phyloP scores from a whole-genome alignment of 1,140 invertebrate genomes.

The Lanistes nyassanus region DNA sequence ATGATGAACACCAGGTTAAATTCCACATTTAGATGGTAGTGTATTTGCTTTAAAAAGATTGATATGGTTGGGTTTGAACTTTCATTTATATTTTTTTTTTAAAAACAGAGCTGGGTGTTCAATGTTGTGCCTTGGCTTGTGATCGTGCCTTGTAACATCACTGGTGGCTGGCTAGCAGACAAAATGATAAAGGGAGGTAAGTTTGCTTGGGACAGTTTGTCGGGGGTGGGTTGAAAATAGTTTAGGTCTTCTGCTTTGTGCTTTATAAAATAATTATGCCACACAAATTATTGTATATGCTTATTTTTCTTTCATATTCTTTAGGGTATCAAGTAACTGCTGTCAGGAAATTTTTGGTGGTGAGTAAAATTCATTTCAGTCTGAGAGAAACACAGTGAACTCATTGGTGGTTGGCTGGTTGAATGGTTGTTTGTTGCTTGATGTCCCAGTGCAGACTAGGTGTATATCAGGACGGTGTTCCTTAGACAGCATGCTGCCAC shows the following conservation, averaged over 20 bases:
- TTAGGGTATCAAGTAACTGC: constrained; percentile 67
- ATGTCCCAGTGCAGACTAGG: too few relatives aligned
- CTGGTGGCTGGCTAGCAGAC: constrained; percentile 76
- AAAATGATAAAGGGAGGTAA: constrained; percentile 69
- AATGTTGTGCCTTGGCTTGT: constrained; percentile 78
- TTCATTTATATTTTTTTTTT: background rate
- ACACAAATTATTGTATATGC: background rate
- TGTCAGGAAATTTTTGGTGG: constrained; percentile 69
- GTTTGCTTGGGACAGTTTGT: too few relatives aligned
- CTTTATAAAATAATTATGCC: too few relatives aligned
- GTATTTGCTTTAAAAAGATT: background rate
- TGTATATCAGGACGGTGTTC: too few relatives aligned
- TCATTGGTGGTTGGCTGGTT: constrained; percentile 2
- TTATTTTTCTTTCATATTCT: constrained; percentile 23
- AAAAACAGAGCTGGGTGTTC: constrained; percentile 43
- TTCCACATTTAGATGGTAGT: background rate
- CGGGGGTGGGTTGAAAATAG: too few relatives aligned
- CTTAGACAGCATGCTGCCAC: too few relatives aligned
- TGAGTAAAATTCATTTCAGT: constrained; percentile 41
- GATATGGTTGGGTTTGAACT: background rate
- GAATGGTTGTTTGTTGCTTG: too few relatives aligned
- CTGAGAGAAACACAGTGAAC: too few relatives aligned
- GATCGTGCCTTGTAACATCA: constrained; percentile 74
- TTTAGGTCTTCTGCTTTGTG: too few relatives aligned
- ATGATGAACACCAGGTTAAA: background rate